Conservation (phyloP, 2,888 invertebrate genomes). For the Parasteatoda lunata region DNA sequence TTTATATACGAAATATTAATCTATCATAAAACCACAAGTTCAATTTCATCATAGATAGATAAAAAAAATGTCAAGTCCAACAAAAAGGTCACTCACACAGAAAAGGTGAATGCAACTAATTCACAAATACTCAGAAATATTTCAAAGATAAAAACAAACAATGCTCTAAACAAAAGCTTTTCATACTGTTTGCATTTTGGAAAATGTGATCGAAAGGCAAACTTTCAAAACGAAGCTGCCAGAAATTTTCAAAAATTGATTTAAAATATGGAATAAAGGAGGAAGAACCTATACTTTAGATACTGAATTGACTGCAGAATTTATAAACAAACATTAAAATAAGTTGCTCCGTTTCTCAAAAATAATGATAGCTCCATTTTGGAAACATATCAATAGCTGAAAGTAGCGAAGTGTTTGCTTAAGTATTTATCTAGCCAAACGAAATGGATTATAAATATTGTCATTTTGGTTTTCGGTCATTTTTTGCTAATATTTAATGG, state of each 20-base stretch:
- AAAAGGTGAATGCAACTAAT: background rate
- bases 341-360: background rate
- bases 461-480: background rate
- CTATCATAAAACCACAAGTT: too few species aligned
- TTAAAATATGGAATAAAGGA: background rate
- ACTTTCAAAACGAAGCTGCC: background rate
- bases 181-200: background rate
- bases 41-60: too few species aligned
- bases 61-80: background rate
- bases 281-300: background rate
- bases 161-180: too few species aligned
- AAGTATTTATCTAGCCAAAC: background rate
- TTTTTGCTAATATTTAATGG: too few species aligned
- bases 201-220: background rate
- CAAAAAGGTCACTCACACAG: background rate
- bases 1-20: too few species aligned
- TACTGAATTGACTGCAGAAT: background rate
- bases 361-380: background rate
- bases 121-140: background rate
- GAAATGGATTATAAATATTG: constrained; percentile 5
- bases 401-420: background rate
- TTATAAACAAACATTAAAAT: constrained; percentile 3
- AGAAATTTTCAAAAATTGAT: background rate
- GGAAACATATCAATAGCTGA: background rate
- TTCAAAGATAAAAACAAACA: background rate